phyloP scores from a whole-genome alignment of 2,113 vertebrate genomes.

The Macaca nemestrina region DNA sequence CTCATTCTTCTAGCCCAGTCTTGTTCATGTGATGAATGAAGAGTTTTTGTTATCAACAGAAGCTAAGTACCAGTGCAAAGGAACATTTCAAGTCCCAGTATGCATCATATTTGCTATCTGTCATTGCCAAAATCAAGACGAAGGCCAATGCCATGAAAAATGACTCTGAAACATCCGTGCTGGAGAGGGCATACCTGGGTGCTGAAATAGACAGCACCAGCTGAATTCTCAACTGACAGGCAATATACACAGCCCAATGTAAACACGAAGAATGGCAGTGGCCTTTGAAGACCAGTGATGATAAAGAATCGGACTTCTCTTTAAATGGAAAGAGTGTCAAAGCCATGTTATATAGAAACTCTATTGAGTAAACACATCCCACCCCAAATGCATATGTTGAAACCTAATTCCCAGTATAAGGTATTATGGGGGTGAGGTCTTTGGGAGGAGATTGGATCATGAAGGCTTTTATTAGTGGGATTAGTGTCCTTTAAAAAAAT shows the following conservation, averaged over 20 bases:
- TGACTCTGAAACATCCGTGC: neutral
- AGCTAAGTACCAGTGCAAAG: neutral
- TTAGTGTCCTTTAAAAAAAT: no score
- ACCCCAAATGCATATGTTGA: no score
- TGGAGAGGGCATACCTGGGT: neutral
- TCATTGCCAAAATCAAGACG: neutral
- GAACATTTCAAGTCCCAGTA: neutral
- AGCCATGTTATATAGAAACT: neutral
- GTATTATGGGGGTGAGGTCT: fast-evolving
- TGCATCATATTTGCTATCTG: neutral
- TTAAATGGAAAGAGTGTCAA: neutral
- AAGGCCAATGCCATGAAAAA: neutral
- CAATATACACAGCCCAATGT: no score
- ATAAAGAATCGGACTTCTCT: neutral
- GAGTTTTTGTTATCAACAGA: neutral
- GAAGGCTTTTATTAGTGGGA: neutral
- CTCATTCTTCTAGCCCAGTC: neutral
- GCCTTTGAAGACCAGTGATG: no score
- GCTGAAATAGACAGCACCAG: neutral
- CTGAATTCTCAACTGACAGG: neutral
- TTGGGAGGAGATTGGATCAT: neutral
- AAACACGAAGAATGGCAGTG: no score
- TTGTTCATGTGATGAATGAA: neutral
- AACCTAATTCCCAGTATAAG: neutral
- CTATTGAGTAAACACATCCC: neutral